A percentile compares a stretch with the other conserved stretches of the same genome.
These are phyloP conservation scores for Caenorhabditis tropicalis DNA, from an alignment of 1,140 invertebrate species.

Conservation along the genomic window DNA sequence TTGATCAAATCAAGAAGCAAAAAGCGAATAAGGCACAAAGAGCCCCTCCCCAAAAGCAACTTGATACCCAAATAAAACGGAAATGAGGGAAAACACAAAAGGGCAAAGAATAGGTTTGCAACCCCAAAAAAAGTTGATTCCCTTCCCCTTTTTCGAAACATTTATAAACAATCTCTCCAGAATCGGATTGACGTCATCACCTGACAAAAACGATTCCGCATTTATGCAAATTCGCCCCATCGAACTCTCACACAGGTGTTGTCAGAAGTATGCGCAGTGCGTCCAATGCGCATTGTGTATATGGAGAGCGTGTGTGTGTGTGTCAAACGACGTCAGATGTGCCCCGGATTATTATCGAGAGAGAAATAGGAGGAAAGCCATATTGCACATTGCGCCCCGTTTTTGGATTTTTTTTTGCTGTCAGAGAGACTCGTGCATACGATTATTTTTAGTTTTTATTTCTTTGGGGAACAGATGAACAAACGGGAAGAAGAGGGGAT, in stretches of 20 bases:
- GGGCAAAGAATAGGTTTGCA: too few relatives aligned
- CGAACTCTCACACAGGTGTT: neutral
- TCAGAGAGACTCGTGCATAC: neutral
- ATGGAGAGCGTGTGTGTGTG: too few relatives aligned
- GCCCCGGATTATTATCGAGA: slow-evolving; percentile 41
- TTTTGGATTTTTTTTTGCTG: neutral
- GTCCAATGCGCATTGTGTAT: neutral
- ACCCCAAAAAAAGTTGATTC: too few relatives aligned
- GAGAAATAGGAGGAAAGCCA: neutral
- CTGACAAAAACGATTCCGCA: neutral
- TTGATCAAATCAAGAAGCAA: neutral
- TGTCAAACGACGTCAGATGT: slow-evolving; percentile 28
- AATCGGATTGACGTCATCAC: neutral
- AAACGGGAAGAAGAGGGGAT: neutral
- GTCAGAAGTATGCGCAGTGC: neutral
- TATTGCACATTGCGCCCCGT: neutral
- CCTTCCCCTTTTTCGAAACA: too few relatives aligned
- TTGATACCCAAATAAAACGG: neutral
- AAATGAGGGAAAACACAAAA: neutral
- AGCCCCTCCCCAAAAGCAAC: too few relatives aligned
- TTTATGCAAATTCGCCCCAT: neutral
- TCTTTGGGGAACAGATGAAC: neutral
- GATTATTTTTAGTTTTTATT: neutral
- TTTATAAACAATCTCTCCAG: too few relatives aligned
- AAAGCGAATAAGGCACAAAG: neutral